A percentile compares a stretch with the other conserved stretches of the same genome.
phyloP scores from a whole-genome alignment of 2,113 vertebrate species.

The Cepphus grylle region DNA sequence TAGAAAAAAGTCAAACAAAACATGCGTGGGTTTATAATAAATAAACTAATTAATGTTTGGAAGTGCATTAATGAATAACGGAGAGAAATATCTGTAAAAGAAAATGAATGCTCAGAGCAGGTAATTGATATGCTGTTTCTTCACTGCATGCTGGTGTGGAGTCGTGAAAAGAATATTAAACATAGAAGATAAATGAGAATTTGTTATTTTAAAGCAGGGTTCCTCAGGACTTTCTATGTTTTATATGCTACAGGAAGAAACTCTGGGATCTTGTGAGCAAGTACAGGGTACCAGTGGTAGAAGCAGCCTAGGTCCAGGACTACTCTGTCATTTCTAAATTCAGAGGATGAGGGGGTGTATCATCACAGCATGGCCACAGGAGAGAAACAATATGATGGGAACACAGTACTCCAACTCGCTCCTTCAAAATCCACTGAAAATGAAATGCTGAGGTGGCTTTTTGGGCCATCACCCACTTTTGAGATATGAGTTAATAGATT shows the following conservation, averaged over 20 bases:
- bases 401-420: background rate
- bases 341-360: background rate
- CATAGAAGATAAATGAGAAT: constrained; percentile 31
- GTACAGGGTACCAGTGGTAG: background rate
- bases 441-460: background rate
- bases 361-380: background rate
- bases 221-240: background rate
- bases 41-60: constrained; percentile 31
- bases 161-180: constrained; percentile 43
- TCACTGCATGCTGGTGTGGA: background rate
- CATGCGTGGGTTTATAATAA: background rate
- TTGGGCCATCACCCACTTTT: background rate
- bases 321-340: background rate
- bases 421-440: background rate
- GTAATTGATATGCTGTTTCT: constrained; percentile 50
- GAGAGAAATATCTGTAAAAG: constrained; percentile 26
- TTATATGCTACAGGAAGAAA: background rate
- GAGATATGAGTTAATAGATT: background rate
- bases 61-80: background rate
- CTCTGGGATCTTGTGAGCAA: background rate
- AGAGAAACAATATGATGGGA: background rate
- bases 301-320: background rate
- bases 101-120: constrained; percentile 51
- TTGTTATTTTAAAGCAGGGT: constrained; percentile 16
- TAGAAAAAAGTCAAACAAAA: constrained; percentile 2